Base-by-base conservation (phyloP, 2,113 vertebrate species). In the Tragelaphus scriptus region DNA sequence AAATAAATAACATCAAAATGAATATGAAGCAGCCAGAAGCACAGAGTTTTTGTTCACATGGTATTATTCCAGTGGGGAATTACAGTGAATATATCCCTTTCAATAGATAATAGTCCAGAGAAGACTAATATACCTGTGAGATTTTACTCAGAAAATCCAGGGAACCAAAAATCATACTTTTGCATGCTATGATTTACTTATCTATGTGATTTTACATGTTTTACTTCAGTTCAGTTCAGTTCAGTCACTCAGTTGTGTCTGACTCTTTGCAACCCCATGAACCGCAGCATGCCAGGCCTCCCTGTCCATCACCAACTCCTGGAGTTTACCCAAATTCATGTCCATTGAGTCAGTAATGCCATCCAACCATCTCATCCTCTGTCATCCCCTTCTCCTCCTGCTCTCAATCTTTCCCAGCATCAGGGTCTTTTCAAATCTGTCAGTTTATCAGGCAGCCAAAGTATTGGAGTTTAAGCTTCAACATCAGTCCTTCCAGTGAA, bases 1-100 rank as follows among this genome's bases (percentile, higher is more conserved):
- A 93, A 96, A 85, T 94, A 94, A 97, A 87, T 93, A 91, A 79
- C 93, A 95, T 59, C 59, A 87, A 95, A 96, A 88, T 58, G 88
- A 77, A 84, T 87, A 61, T 10, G 26, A 91, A 80, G 56, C 82
- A 44, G 6, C 53, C 63, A 16, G 32, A 59, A 94, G 49, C 36
- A 59, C 55, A 84, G 56, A 55, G 5, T 13, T 77, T 96, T 85
- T 93, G 32, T 5, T 96, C 32, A 79, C 9, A 16, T 56, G 40
- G 16, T 65, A 9, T 85, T 90, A 94, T 61, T 28, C 10, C 28
- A 84, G 6, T 56, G 26, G 55, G 55, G 68, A 94, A 85, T 93
- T 80, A 82, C 58, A 89, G 9, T 7, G 36, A 90, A 84, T 47
- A 94, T 51, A 82, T 85, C 21, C 71, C 5, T 82, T 49, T 77